Conservation (phyloP, 2,113 vertebrate genomes). For the Psettodes erumei region DNA sequence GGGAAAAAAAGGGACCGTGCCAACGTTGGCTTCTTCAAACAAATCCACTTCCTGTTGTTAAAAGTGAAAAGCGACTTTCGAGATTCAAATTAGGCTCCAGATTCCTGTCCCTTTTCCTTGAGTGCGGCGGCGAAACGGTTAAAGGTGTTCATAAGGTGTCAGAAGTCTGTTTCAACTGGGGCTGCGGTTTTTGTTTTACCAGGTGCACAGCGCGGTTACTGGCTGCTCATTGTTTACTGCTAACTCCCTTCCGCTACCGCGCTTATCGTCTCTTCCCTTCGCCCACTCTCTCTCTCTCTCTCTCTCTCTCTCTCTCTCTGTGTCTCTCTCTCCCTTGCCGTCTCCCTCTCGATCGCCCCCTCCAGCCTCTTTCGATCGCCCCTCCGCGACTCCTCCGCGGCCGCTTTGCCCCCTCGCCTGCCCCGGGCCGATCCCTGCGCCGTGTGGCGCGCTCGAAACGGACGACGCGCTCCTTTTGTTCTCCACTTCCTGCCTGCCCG, state of each 20-base stretch:
- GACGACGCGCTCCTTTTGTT: slow-evolving; percentile 68
- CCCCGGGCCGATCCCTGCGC: too few species aligned
- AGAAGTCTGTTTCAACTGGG: slow-evolving; percentile 77
- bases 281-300: slow-evolving; percentile 50
- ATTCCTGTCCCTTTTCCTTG: slow-evolving; percentile 48
- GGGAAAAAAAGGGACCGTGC: too few species aligned
- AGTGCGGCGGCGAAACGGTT: slow-evolving; percentile 74
- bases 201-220: slow-evolving; percentile 89
- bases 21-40: slow-evolving; percentile 44
- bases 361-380: slow-evolving; percentile 67
- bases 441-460: too few species aligned
- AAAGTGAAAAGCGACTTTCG: slow-evolving; percentile 32
- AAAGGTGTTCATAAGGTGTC: slow-evolving; percentile 73
- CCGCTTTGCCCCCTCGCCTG: slow-evolving; percentile 12
- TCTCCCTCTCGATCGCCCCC: too few species aligned
- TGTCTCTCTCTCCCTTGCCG: too few species aligned
- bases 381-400: slow-evolving; percentile 51
- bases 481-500: slow-evolving; percentile 75
- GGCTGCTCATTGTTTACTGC: slow-evolving; percentile 87
- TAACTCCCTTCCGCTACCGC: slow-evolving; percentile 82
- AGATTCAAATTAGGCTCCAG: slow-evolving; percentile 13
- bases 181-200: slow-evolving; percentile 80
- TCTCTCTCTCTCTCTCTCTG: slow-evolving; percentile 26
- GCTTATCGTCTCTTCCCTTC: slow-evolving; percentile 59
- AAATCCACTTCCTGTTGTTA: slow-evolving; percentile 48